phyloP scores from a whole-genome alignment of 2,797 vertebrate species.

The Peromyscus aztecus region DNA sequence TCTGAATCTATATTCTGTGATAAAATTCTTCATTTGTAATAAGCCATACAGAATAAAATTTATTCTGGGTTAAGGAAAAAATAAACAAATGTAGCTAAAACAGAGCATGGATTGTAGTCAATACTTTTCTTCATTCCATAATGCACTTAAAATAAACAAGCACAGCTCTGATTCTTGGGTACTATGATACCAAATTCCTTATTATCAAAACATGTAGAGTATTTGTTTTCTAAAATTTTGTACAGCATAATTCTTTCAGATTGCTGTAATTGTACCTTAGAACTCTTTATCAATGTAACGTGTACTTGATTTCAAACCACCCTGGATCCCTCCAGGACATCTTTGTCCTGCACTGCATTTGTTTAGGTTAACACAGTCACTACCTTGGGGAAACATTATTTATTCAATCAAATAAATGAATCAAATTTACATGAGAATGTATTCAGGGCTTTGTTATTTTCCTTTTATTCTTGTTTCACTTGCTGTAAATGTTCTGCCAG shows the following conservation, averaged over 20 bases:
- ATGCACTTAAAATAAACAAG: not conserved
- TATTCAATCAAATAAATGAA: not conserved
- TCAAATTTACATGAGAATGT: not conserved
- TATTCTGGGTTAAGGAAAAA: not conserved
- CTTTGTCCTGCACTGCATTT: not conserved
- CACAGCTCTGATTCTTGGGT: not conserved
- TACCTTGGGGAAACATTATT: not conserved
- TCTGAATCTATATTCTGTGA: not conserved
- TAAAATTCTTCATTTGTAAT: not conserved
- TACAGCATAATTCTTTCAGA: not conserved
- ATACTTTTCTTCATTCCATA: not conserved
- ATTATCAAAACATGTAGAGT: not conserved
- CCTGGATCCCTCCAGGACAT: not conserved
- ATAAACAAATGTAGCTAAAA: not conserved
- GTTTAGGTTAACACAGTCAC: not conserved
- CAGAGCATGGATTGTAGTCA: not conserved
- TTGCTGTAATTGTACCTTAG: not conserved
- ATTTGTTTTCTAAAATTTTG: not conserved
- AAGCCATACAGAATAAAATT: not conserved
- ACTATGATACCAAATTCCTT: not conserved
- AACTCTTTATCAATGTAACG: not conserved
- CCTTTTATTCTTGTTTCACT: not conserved
- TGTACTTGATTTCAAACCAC: not conserved
- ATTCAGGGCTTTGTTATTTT: not conserved
- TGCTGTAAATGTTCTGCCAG: not conserved